Evolutionary conservation across 1,140 invertebrate genomes (phyloP), one percentile per base, ranked within the genome.

Genomic region (Neelides sp.): DNA sequence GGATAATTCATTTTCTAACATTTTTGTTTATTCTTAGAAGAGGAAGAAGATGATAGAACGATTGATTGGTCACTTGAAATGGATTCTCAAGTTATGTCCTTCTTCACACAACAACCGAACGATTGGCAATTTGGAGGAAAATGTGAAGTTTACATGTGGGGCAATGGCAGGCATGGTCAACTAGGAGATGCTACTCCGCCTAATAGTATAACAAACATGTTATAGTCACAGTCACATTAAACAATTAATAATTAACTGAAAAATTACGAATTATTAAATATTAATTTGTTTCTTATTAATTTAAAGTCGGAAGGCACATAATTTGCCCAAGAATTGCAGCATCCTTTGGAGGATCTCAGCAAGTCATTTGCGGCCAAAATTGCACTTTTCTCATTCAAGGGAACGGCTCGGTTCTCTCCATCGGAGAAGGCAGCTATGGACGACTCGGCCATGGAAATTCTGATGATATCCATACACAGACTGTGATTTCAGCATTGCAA

Each of bases 71-170:
- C 68, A 49, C 59, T 75, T 13, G 71, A 71, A 49, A 74, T 73
- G 61, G 78, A 80, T 61, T 68, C 70, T 43, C 74, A 79, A 59
- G 73, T 81, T 13, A 77, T 81, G 69, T 61, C 65, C 8, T 81
- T 78, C 78, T 70, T 72, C 1, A 75, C 70, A 5, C 72, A 76
- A 49, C 64, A 69, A 12, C 78, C 78, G 3, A 72, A 76, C 42
- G 78, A 80, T 62, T 81, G 78, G 78, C 77, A 79, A 64, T 71
- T 78, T 26, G 77, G 78, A 12, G 78, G 77, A 5, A 75, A 75
- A 64, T 78, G 75, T 64, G 67, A 74, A 42, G 74, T 73, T 0
- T 81, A 70, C 61, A 63, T 80, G 55, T 80, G 76, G 75, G 79
- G 79, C 1, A 77, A 72, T 57, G 75, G 77, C 27, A 58, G 77